Conservation (phyloP, 1,140 invertebrate species). For the Himalopsyche phryganea region DNA sequence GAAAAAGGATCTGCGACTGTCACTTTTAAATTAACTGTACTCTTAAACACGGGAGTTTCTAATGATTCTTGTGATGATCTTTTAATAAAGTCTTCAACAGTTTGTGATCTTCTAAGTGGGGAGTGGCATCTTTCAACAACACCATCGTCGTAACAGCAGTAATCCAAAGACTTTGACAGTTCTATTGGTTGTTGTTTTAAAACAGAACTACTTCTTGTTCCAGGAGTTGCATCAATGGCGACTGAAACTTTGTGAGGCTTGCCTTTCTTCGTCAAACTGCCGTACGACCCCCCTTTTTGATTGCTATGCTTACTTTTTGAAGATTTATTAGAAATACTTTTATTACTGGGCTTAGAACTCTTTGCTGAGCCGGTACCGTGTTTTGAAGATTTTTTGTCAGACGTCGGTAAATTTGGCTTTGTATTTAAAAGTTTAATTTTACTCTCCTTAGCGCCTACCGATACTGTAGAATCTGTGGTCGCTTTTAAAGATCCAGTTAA, state of each 20-base stretch:
- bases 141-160: constrained; percentile 35
- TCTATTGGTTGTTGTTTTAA: constrained; percentile 73
- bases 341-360: constrained; percentile 24
- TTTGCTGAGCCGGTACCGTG: constrained; percentile 19
- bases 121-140: constrained; percentile 38
- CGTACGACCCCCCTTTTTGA: constrained; percentile 34
- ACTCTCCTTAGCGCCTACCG: constrained; percentile 25
- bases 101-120: constrained; percentile 46
- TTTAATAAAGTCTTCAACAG: constrained; percentile 43
- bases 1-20: constrained; percentile 26
- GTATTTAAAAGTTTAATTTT: constrained; percentile 5
- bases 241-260: constrained; percentile 66
- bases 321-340: constrained; percentile 38
- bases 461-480: constrained; percentile 26
- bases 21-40: constrained; percentile 47
- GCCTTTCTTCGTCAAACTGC: constrained; percentile 43
- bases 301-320: constrained; percentile 47
- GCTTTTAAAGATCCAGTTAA: constrained; percentile 29
- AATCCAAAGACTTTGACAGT: constrained; percentile 58
- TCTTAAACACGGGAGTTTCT: constrained; percentile 41
- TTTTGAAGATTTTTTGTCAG: constrained; percentile 10
- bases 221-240: constrained; percentile 71
- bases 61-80: constrained; percentile 28
- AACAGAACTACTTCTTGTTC: constrained; percentile 65
- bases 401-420: constrained; percentile 2